Conservation (phyloP, 2,888 invertebrate species). For the Scaptomyza flava region DNA sequence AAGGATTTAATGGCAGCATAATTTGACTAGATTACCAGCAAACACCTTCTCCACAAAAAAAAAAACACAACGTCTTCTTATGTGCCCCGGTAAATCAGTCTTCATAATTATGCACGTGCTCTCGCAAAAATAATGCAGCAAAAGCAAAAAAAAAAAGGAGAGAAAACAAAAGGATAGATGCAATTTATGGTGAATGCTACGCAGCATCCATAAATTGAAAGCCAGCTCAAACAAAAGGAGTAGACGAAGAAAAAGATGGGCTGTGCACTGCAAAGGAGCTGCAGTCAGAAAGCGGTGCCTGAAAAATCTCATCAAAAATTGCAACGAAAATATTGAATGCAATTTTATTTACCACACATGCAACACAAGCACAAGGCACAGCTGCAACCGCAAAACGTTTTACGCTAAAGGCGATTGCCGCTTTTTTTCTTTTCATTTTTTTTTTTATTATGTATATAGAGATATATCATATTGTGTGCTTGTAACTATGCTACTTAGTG, state of each 20-base stretch:
- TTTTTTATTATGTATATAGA: conserved; percentile 30
- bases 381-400: conserved; percentile 45
- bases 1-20: neutral
- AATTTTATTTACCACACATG: conserved; percentile 67
- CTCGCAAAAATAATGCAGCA: conserved; percentile 32
- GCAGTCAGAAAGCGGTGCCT: conserved; percentile 17
- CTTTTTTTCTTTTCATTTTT: neutral
- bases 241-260: conserved; percentile 3
- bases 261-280: conserved; percentile 7
- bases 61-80: neutral
- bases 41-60: neutral
- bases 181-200: conserved; percentile 63
- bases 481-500: conserved; percentile 73
- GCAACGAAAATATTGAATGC: conserved; percentile 71
- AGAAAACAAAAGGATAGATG: conserved; percentile 23
- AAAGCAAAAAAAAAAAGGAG: conserved; percentile 1
- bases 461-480: conserved; percentile 65
- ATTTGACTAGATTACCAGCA: conserved; percentile 5
- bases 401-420: conserved; percentile 36
- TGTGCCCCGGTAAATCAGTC: conserved; percentile 33
- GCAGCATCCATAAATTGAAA: conserved; percentile 66
- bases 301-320: conserved; percentile 67
- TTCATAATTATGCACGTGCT: conserved; percentile 60
- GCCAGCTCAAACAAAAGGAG: conserved; percentile 59
- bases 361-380: conserved; percentile 19